A percentile compares a stretch with the other conserved stretches of the same genome.
phyloP scores from a whole-genome alignment of 2,888 invertebrate genomes.

The Andrena camellia region DNA sequence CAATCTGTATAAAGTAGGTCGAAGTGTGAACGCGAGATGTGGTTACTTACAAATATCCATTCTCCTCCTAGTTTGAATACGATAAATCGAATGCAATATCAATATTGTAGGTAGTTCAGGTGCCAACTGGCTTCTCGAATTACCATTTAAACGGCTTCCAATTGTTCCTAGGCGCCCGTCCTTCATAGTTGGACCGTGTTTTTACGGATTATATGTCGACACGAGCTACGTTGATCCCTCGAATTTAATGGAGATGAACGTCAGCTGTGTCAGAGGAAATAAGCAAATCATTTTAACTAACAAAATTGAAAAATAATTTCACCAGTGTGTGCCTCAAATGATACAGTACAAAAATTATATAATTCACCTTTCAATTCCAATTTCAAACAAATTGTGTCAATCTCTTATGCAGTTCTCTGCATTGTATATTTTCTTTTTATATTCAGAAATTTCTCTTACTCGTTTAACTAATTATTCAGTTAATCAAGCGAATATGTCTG shows the following conservation, averaged over 20 bases:
- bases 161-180: conserved; percentile 62
- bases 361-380: no score
- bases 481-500: no score
- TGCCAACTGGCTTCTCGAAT: conserved; percentile 66
- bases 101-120: conserved; percentile 53
- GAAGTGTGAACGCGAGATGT: neutral
- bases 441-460: no score
- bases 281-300: neutral
- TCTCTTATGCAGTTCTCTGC: no score
- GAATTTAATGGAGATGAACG: conserved; percentile 59
- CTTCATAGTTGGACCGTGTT: conserved; percentile 61
- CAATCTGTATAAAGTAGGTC: neutral
- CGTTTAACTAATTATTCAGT: no score
- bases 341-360: neutral
- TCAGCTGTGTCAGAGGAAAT: conserved; percentile 36
- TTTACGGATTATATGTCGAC: conserved; percentile 66
- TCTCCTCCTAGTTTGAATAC: conserved; percentile 36
- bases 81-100: conserved; percentile 36
- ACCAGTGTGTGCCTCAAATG: neutral
- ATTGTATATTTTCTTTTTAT: no score
- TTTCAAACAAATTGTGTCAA: no score
- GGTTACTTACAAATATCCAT: neutral
- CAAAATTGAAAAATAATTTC: neutral
- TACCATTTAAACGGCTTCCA: conserved; percentile 72
- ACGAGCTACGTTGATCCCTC: conserved; percentile 37